Evolutionary conservation across 2,797 vertebrate species (phyloP), one percentile per base, ranked within the genome.

Genomic region (Melanotaenia nigrans): DNA sequence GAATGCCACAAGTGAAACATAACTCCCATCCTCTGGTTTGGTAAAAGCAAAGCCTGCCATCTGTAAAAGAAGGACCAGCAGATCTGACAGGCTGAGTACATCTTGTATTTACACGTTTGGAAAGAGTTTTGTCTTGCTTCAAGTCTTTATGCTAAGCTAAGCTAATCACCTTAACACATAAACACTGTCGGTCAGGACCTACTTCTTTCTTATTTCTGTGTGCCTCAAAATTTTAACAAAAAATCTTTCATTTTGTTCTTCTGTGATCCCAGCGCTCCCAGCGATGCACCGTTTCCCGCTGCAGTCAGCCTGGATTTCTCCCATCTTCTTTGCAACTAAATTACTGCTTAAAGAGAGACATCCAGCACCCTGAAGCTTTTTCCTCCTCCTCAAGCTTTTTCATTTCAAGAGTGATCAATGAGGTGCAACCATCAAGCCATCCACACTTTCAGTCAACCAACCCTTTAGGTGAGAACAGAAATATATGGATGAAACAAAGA

Each of bases 321-420:
- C 53, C 53, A 55, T 30, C 53, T 55, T 55, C 53, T 55, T 55
- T 58, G 68, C 66, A 56, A 47, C 20, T 47, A 20, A 47, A 47
- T n/a, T 47, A 47, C 65, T 58, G 66, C 25, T 1, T 45, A 77
- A 70, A 81, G 42, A 75, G 65, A 87, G 73, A 75, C 61, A 45
- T 69, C 65, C 49, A 49, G 49, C 25, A 36, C 65, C 65, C 66
- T 1, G 16, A 40, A 63, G 53, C 72, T 55, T 56, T 57, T 30
- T 24, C 49, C 68, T 55, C 71, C 60, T 0, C 28, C 28, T 30
- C 28, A 60, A 71, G 80, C 75, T 73, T 75, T 65, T 58, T 70
- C 64, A 58, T 69, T 69, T 65, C 33, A 65, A 45, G 49, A 5
- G 54, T 75, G 77, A 85, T 84, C 71, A 78, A 63, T 80, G 79